Percentiles rank a stretch among this genome's conserved stretches.
Evolutionary conservation across 2,113 vertebrate genomes (phyloP).

Genomic region (Percopsis transmontana): DNA sequence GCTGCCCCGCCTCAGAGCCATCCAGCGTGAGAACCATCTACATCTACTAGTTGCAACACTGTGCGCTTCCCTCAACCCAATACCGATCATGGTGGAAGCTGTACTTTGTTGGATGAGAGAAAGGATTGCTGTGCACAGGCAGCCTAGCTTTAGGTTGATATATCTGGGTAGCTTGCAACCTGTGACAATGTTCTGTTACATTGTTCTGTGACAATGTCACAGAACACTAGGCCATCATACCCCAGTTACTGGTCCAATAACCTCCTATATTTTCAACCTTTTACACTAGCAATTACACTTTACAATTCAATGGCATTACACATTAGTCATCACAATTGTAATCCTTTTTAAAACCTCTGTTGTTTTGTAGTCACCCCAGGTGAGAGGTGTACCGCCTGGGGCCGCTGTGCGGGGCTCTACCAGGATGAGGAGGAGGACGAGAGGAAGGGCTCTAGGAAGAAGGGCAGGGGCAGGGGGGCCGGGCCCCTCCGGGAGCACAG

Average conservation of each 20-base stretch:
- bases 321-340: background rate
- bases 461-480: slow-evolving; percentile 83
- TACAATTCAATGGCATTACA: background rate
- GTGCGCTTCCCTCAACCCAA: background rate
- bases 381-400: slow-evolving; percentile 85
- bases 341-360: background rate
- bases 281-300: no score
- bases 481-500: slow-evolving; percentile 82
- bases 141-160: no score
- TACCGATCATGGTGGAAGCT: no score
- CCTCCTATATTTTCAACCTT: background rate
- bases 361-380: slow-evolving; percentile 85
- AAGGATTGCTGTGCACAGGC: no score
- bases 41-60: background rate
- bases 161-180: no score
- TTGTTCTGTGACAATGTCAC: background rate
- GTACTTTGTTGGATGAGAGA: no score
- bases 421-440: slow-evolving; percentile 86
- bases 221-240: background rate
- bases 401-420: slow-evolving; percentile 78
- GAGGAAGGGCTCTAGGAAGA: slow-evolving; percentile 89
- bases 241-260: background rate
- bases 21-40: slow-evolving; percentile 84
- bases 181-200: no score
- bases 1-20: slow-evolving; percentile 93